A percentile compares a stretch with the other conserved stretches of the same genome.
These are phyloP conservation scores for Sialia sialis DNA, from an alignment of 2,113 vertebrate species.

Conservation along the genomic window DNA sequence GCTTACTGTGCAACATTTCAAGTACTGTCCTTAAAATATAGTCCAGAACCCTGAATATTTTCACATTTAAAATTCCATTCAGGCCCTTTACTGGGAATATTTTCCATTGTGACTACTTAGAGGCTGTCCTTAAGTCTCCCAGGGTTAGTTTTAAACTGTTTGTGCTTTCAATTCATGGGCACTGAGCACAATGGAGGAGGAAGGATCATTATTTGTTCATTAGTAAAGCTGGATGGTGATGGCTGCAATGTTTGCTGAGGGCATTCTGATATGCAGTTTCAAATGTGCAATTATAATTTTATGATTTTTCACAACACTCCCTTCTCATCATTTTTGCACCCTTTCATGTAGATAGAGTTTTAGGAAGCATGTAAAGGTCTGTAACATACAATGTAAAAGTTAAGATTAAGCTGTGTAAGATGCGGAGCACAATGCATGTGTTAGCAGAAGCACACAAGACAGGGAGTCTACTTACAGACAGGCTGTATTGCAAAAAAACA, in stretches of 20 bases:
- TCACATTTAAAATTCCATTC: background rate
- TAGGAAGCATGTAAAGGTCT: background rate
- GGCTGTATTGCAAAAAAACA: background rate
- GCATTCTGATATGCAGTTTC: background rate
- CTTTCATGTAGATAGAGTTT: background rate
- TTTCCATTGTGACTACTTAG: background rate
- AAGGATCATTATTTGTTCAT: background rate
- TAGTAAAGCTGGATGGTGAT: background rate
- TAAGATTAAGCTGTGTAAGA: background rate
- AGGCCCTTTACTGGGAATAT: background rate
- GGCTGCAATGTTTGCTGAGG: background rate
- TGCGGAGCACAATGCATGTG: background rate
- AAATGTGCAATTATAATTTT: background rate
- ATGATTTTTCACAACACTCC: background rate
- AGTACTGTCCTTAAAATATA: background rate
- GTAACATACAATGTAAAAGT: background rate
- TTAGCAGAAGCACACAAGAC: background rate
- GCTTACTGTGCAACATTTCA: background rate
- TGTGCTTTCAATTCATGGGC: background rate
- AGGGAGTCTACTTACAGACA: background rate
- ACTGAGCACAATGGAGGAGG: background rate
- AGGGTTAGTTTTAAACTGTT: background rate
- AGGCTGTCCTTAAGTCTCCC: background rate
- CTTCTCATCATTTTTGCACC: background rate
- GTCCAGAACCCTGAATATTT: background rate